These are phyloP conservation scores for Arctopsyche grandis DNA, from an alignment of 1,140 invertebrate genomes.

Conservation along the genomic window DNA sequence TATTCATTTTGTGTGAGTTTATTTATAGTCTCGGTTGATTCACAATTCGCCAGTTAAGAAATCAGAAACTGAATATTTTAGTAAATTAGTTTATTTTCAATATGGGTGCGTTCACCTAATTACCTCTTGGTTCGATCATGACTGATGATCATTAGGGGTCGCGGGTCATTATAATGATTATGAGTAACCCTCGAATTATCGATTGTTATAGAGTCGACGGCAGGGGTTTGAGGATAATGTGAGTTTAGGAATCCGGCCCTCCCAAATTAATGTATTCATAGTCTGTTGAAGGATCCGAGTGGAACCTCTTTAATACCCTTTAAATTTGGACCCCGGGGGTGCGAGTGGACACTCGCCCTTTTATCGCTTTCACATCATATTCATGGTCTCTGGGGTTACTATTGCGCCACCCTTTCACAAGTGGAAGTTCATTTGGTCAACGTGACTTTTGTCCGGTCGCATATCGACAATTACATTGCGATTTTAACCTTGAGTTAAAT, in stretches of 20 bases:
- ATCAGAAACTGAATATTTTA: too few species aligned
- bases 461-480: neutral
- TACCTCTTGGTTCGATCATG: neutral
- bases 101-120: neutral
- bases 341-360: constrained; percentile 4
- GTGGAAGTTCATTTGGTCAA: neutral
- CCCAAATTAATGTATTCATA: constrained; percentile 22
- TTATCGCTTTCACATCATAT: constrained; percentile 3
- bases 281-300: neutral
- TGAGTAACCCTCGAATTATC: neutral
- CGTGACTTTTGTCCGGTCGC: neutral
- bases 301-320: constrained; percentile 21
- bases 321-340: neutral
- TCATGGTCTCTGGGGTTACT: neutral
- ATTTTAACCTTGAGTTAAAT: neutral
- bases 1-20: too few species aligned
- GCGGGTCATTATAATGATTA: constrained; percentile 22
- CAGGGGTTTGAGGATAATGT: neutral
- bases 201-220: neutral
- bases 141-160: constrained; percentile 20
- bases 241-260: constrained; percentile 3
- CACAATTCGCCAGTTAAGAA: too few species aligned
- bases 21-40: too few species aligned
- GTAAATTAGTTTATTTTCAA: neutral
- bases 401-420: neutral